A percentile compares a stretch with the other conserved stretches of the same genome.
These are phyloP conservation scores for Uropetala carovei DNA, from an alignment of 2,888 invertebrate species.

Conservation along the genomic window DNA sequence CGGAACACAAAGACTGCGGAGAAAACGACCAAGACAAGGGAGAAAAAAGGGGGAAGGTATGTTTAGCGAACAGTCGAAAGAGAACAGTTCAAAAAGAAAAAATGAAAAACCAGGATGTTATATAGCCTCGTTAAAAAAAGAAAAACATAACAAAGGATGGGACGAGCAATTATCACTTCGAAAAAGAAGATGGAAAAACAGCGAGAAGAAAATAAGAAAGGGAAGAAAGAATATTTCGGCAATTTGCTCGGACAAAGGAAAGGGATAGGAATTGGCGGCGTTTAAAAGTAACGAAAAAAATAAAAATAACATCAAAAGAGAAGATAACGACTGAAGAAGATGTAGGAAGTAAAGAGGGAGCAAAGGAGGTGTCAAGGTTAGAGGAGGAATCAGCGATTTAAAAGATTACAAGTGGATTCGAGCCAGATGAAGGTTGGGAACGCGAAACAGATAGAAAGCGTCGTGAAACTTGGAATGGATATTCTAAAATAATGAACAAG, in stretches of 20 bases:
- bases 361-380: neutral
- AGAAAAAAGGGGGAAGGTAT: neutral
- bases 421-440: neutral
- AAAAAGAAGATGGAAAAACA: conserved; percentile 3
- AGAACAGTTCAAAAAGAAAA: neutral
- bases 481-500: too few species aligned
- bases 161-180: conserved; percentile 26
- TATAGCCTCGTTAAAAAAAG: neutral
- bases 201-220: neutral
- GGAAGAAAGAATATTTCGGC: neutral
- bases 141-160: neutral
- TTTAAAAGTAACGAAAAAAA: neutral
- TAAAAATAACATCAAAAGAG: neutral
- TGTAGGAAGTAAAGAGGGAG: neutral
- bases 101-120: neutral
- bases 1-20: neutral
- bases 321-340: neutral
- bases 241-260: neutral
- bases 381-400: neutral
- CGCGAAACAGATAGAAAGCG: neutral
- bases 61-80: neutral
- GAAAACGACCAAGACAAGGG: neutral
- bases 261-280: neutral
- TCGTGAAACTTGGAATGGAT: neutral
- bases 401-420: neutral